Evolutionary conservation across 2,797 vertebrate genomes (phyloP), one percentile per base, ranked within the genome.

Genomic region (Chanos chanos): DNA sequence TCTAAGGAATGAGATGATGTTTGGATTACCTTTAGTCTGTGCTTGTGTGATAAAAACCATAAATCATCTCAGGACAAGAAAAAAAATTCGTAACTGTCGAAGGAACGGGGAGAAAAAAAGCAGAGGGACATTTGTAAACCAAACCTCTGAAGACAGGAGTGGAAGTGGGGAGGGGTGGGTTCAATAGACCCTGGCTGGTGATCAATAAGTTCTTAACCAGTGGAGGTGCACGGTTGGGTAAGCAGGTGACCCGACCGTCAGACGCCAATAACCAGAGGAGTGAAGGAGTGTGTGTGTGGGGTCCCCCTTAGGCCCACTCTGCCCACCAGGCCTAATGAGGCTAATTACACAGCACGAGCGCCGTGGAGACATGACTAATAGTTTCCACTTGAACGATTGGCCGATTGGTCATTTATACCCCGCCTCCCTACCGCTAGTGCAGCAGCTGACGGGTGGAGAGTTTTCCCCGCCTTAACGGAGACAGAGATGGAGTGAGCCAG

Each of bases 331-430:
- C 60, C 51, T 72, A 77, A 70, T 52, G 39, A 71, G 66, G 55
- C 72, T 72, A 69, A 74, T 70, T 74, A 74, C 66, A 64, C 61
- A 70, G 72, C 43, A 44, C 12, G 66, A 49, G 36, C 16, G 53
- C 60, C 47, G 50, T 65, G 33, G 56, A 76, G 67, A 73, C 67
- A 60, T 67, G 64, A 72, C 61, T 69, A 74, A 75, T 63, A 73
- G 37, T 72, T 71, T 71, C 57, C 30, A 59, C 49, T 39, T 37
- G 57, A 73, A 50, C 19, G 37, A 67, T 50, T 63, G 67, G 37
- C 48, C 31, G 43, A 54, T 50, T 25, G 59, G 70, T 69, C 51
- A 65, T 61, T 53, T 52, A 64, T 68, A 19, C 13, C 36, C 25
- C 45, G 40, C 44, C 66, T 50, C 64, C 75, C 58, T 58, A 57